These are phyloP conservation scores for Paraplagusia blochii DNA, from an alignment of 2,113 vertebrate genomes.

Conservation along the genomic window DNA sequence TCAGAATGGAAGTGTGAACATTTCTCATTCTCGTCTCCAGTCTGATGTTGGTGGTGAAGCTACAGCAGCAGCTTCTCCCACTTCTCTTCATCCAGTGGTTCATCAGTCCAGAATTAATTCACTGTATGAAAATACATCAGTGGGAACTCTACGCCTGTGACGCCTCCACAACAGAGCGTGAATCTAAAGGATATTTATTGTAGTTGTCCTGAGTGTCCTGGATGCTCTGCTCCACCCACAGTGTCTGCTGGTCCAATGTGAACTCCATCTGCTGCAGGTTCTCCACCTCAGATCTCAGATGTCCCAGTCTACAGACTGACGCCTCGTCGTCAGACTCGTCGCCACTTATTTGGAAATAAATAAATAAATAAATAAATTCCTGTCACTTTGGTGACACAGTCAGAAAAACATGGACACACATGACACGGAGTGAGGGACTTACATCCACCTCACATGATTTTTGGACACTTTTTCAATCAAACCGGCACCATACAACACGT, in stretches of 20 bases:
- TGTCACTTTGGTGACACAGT: neutral
- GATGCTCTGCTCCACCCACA: conserved; percentile 92
- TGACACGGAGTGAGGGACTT: conserved; percentile 57
- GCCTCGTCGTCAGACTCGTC: conserved; percentile 81
- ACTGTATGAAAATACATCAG: neutral
- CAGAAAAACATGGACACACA: neutral
- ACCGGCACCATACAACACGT: conserved; percentile 92
- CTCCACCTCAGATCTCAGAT: conserved; percentile 87
- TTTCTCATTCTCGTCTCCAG: no score
- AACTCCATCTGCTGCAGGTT: conserved; percentile 84
- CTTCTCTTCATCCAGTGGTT: no score
- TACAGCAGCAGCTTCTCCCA: no score
- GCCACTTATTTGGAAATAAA: conserved; percentile 72
- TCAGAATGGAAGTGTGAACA: no score
- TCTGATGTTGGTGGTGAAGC: neutral
- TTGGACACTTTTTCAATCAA: conserved; percentile 92
- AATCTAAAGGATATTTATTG: conserved; percentile 86
- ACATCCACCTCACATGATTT: conserved; percentile 94
- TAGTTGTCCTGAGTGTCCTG: conserved; percentile 87
- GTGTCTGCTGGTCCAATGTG: conserved; percentile 88
- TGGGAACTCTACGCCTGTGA: neutral
- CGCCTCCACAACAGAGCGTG: neutral
- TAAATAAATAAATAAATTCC: neutral
- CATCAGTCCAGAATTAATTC: no score
- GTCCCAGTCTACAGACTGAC: conserved; percentile 80